Evolutionary conservation across 2,113 vertebrate species (phyloP).

Genomic region (Pomatostomus ruficeps): DNA sequence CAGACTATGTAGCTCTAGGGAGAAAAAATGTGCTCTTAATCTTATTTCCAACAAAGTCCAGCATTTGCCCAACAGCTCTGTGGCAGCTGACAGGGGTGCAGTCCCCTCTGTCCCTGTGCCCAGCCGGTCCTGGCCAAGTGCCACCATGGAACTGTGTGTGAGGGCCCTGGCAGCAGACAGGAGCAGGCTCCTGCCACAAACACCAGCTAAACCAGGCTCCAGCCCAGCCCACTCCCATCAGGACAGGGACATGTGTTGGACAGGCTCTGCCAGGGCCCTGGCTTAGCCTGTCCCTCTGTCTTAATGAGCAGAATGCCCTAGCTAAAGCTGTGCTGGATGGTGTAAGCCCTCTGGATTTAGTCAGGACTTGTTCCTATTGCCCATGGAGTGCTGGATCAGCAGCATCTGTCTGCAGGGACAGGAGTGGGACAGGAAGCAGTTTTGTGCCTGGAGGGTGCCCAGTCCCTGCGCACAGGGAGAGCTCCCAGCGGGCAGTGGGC

Average conservation of each 20-base stretch:
- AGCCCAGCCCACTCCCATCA: background rate
- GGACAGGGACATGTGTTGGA: background rate
- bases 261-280: background rate
- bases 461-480: background rate
- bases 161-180: background rate
- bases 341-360: background rate
- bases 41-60: background rate
- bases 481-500: rapidly evolving
- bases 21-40: background rate
- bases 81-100: background rate
- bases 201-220: background rate
- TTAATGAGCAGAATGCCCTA: background rate
- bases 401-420: background rate
- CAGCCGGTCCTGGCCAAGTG: background rate
- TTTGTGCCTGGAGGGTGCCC: background rate
- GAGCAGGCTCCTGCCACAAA: background rate
- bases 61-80: background rate
- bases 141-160: rapidly evolving
- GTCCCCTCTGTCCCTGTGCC: background rate
- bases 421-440: background rate
- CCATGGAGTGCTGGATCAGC: background rate
- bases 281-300: background rate
- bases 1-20: background rate
- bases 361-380: background rate
- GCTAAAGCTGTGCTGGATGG: background rate